Evolutionary conservation across 2,797 vertebrate species (phyloP), one percentile per base, ranked within the genome.

Genomic region (Tenualosa ilisha): DNA sequence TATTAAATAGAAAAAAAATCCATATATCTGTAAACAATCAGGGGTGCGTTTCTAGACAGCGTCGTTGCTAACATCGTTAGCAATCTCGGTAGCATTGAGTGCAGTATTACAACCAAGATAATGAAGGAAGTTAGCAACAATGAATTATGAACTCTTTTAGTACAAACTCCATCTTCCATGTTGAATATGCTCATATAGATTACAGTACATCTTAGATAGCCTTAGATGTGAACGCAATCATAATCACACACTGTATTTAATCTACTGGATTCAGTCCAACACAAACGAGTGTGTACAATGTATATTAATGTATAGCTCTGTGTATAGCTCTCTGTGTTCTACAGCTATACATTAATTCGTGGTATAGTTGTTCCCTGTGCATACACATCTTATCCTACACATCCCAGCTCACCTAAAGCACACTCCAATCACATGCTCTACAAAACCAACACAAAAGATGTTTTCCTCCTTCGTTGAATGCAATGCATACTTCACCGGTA

Each of bases 401-500:
- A 84, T 3, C 15, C 50, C 11, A 84, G 53, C 54, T n/a, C 51
- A 84, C 56, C 81, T 85, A 83, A 86, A 84, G 87, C 84, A 84
- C 50, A 53, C 65, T 83, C 83, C 72, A 83, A 88, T 89, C 86
- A 87, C 51, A 89, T 85, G 90, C 88, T 88, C 89, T 86, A 84
- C 56, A 90, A 89, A 88, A 50, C 72, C 59, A 53, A 24, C 85
- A 88, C 85, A 89, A 89, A 86, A 81, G 83, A 54, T 15, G 22
- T 3, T 63, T 82, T 83, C 63, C 59, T 61, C 85, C 84, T 84
- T 54, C 83, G 50, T 59, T 54, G 59, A 82, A 50, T 81, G 72
- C 65, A 82, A 81, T 82, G 82, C 81, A 53, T 83, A 13, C 81
- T 59, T 50, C 22, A 20, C 72, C 12, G 84, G n/a, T 81, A 92